A percentile compares a stretch with the other conserved stretches of the same genome.
Evolutionary conservation across 2,113 vertebrate species (phyloP).

Genomic region (Castor canadensis): DNA sequence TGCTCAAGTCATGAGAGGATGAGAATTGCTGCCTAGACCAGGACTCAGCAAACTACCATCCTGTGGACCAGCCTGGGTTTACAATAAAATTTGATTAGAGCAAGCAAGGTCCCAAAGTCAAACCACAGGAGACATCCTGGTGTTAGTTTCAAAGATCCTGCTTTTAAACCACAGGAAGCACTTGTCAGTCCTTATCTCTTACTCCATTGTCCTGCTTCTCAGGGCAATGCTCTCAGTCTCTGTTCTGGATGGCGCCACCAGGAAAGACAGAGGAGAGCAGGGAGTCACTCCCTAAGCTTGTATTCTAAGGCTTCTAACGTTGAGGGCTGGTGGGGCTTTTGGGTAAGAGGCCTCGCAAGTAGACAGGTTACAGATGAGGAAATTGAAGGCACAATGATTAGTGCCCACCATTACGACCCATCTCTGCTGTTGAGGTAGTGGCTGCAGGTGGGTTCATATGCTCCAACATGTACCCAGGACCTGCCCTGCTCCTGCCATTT

Average conservation of each 20-base stretch:
- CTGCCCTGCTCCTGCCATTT: background rate
- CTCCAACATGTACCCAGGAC: too few species aligned
- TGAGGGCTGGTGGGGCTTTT: background rate
- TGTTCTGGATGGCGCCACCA: too few species aligned
- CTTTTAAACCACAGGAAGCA: background rate
- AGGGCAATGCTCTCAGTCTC: background rate
- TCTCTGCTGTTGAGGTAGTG: background rate
- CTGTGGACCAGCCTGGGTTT: background rate
- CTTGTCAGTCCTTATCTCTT: background rate
- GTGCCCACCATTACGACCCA: background rate
- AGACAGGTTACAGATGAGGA: background rate
- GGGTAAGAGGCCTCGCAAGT: background rate
- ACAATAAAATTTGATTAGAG: background rate
- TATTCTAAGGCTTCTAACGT: background rate
- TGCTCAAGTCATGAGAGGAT: background rate
- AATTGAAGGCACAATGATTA: background rate
- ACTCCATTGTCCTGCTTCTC: background rate
- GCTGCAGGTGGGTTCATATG: background rate
- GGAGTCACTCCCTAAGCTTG: background rate
- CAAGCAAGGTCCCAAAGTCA: background rate
- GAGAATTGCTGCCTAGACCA: background rate
- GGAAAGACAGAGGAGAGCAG: background rate
- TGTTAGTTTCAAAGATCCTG: background rate
- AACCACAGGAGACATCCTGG: background rate
- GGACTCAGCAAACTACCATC: background rate